phyloP scores from a whole-genome alignment of 2,113 vertebrate genomes.

The Henicopernis longicauda region DNA sequence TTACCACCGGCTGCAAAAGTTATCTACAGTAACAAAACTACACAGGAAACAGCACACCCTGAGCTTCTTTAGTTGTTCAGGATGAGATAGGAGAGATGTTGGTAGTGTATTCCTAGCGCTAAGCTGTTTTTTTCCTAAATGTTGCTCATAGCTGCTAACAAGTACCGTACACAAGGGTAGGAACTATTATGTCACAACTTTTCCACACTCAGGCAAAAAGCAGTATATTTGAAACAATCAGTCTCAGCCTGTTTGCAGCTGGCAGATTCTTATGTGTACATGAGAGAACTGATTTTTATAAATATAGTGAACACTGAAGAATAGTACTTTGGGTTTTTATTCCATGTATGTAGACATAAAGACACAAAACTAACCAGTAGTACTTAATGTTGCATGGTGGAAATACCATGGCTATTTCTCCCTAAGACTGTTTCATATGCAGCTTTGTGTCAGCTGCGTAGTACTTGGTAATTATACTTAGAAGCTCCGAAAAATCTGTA shows the following conservation, averaged over 20 bases:
- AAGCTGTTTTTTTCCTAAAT: neutral
- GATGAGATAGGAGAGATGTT: neutral
- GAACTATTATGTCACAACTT: neutral
- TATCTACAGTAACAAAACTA: constrained; percentile 23
- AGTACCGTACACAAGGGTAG: neutral
- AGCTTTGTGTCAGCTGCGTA: neutral
- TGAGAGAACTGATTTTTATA: neutral
- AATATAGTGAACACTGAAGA: neutral
- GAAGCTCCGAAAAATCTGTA: neutral
- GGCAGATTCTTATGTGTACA: neutral
- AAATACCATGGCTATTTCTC: neutral
- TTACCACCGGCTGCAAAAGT: neutral
- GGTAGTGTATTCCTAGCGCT: neutral
- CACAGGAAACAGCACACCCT: neutral
- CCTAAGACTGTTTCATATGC: neutral
- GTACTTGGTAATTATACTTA: constrained; percentile 9
- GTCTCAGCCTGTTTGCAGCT: neutral
- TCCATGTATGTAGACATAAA: neutral
- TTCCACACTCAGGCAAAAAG: neutral
- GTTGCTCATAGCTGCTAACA: neutral
- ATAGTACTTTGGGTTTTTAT: neutral
- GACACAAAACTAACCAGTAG: neutral
- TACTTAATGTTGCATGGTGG: neutral
- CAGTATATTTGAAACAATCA: neutral
- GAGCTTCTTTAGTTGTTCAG: neutral